These are phyloP conservation scores for Coleophora flavipennella DNA, from an alignment of 2,888 invertebrate genomes.

Conservation along the genomic window DNA sequence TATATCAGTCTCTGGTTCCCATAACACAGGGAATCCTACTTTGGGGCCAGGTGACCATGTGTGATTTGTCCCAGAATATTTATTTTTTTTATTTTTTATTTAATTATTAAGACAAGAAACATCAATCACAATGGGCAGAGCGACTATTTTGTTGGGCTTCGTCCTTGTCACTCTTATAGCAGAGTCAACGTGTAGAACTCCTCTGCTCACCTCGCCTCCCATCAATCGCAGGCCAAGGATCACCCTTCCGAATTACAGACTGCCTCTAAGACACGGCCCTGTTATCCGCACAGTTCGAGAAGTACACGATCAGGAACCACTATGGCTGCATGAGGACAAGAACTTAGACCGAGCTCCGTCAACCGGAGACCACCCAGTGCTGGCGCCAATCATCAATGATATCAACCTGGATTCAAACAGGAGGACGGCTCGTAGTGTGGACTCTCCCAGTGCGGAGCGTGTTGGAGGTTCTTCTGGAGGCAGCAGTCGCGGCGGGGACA, in stretches of 20 bases:
- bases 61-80: no score
- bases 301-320: slow-evolving; percentile 17
- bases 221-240: not conserved
- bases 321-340: slow-evolving; percentile 19
- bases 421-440: slow-evolving; percentile 26
- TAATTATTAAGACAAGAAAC: no score
- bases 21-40: no score
- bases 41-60: no score
- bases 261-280: not conserved
- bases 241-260: slow-evolving; percentile 1
- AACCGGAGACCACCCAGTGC: slow-evolving; percentile 19
- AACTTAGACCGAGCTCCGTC: not conserved
- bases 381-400: slow-evolving; percentile 25
- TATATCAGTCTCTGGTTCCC: no score
- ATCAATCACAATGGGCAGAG: slow-evolving; percentile 6
- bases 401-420: slow-evolving; percentile 21
- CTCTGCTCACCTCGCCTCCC: slow-evolving; percentile 16
- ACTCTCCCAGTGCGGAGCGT: slow-evolving; percentile 27
- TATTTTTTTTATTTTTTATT: no score
- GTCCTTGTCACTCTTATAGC: slow-evolving; percentile 17
- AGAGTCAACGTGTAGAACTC: slow-evolving; percentile 18
- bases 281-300: slow-evolving; percentile 15
- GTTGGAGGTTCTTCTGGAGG: slow-evolving; percentile 24
- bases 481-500: slow-evolving; percentile 22
- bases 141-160: slow-evolving; percentile 10